A percentile compares a stretch with the other conserved stretches of the same genome.
Conservation (phyloP, 1,140 invertebrate species). For the Dolichoris vasculosae region DNA sequence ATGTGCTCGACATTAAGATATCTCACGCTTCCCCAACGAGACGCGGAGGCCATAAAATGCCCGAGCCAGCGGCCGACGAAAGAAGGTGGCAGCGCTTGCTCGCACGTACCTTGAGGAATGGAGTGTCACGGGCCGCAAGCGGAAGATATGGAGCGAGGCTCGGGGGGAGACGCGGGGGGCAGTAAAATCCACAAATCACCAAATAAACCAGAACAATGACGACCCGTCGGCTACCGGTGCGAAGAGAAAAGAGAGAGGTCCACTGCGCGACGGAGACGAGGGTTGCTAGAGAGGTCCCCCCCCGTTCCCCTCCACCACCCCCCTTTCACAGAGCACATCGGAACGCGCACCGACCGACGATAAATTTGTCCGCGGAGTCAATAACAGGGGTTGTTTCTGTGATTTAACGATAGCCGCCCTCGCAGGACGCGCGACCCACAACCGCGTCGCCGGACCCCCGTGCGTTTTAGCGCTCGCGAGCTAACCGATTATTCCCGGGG, state of each 20-base stretch:
- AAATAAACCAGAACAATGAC: constrained; percentile 74
- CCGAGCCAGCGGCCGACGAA: background rate
- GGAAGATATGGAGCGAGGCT: constrained; percentile 36
- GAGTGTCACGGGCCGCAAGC: background rate
- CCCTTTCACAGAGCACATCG: background rate
- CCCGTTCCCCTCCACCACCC: background rate
- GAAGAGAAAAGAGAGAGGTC: constrained; percentile 24
- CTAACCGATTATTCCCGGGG: background rate
- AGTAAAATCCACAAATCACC: constrained; percentile 74
- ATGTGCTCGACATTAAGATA: constrained; percentile 45
- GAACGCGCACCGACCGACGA: constrained; percentile 66
- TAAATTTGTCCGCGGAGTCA: constrained; percentile 75
- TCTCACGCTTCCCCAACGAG: constrained; percentile 29
- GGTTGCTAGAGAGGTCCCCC: constrained; percentile 22
- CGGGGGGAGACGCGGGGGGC: constrained; percentile 50
- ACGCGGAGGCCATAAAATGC: background rate
- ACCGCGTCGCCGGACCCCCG: background rate
- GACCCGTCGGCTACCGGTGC: constrained; percentile 59
- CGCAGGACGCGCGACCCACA: background rate
- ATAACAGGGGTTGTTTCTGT: constrained; percentile 74
- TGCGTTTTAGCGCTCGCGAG: background rate
- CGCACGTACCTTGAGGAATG: background rate
- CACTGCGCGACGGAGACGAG: constrained; percentile 4
- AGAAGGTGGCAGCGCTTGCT: background rate
- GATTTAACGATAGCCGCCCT: constrained; percentile 70